Conservation (phyloP, 64 coral and sea anemone species). For the Trachythela sp. region DNA sequence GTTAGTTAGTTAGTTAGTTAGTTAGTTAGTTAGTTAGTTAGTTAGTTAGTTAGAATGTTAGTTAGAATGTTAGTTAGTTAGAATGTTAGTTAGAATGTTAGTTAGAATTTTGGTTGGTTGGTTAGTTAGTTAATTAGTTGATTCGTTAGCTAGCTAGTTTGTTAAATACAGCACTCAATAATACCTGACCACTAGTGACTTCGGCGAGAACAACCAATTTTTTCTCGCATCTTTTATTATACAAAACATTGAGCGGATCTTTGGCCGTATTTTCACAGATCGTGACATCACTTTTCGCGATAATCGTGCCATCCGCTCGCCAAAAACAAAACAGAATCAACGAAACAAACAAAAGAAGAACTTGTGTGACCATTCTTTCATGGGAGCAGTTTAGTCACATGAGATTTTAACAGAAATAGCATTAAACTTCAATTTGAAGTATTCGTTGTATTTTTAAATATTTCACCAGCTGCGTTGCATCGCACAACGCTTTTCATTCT, state of each 20-base stretch:
- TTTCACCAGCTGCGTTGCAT: too few species aligned
- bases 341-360: background rate
- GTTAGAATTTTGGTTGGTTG: too few species aligned
- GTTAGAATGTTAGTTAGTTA: too few species aligned
- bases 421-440: too few species aligned
- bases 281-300: slow-evolving; percentile 86
- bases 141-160: too few species aligned
- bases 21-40: too few species aligned
- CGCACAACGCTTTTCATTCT: too few species aligned
- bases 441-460: too few species aligned
- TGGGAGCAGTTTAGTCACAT: background rate
- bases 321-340: background rate
- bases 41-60: background rate
- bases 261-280: slow-evolving; percentile 92
- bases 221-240: slow-evolving; percentile 86
- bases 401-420: background rate
- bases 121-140: too few species aligned
- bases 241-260: slow-evolving; percentile 84
- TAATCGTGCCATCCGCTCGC: background rate
- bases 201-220: slow-evolving; percentile 83
- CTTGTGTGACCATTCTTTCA: background rate
- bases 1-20: background rate
- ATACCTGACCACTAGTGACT: slow-evolving; percentile 86
- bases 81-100: too few species aligned
- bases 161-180: background rate